Percentiles rank a stretch among this genome's conserved stretches.
Conservation (phyloP, 2,797 vertebrate species). For the Spondyliosoma cantharus region DNA sequence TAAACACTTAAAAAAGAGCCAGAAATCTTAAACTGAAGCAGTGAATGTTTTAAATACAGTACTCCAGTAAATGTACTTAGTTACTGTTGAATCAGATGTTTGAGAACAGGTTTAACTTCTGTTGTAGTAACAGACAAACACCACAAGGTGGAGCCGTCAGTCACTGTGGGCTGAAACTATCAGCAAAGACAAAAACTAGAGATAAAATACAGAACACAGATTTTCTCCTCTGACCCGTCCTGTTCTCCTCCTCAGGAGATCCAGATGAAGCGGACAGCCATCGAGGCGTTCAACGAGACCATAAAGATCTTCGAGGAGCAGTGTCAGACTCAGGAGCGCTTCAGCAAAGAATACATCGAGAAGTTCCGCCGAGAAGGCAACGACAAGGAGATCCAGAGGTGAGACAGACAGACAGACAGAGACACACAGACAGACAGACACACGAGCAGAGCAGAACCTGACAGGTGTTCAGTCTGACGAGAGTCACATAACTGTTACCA, state of each 20-base stretch:
- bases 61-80: too few relatives aligned
- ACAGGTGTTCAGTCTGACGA: too few relatives aligned
- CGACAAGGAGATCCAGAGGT: constrained; percentile 94
- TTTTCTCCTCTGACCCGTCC: neutral
- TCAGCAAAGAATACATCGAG: constrained; percentile 93
- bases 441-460: too few relatives aligned
- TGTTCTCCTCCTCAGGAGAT: constrained; percentile 87
- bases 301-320: constrained; percentile 99
- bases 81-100: too few relatives aligned
- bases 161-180: neutral
- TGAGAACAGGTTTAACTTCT: neutral
- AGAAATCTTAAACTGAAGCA: too few relatives aligned
- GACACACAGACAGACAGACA: too few relatives aligned
- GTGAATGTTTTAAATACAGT: too few relatives aligned
- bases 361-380: constrained; percentile 92
- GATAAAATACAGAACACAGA: neutral
- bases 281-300: constrained; percentile 99
- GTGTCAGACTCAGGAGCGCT: constrained; percentile 98
- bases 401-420: neutral
- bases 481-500: too few relatives aligned
- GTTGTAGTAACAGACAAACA: constrained; percentile 3
- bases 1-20: too few relatives aligned
- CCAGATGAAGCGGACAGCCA: constrained; percentile 99
- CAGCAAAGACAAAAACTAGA: neutral
- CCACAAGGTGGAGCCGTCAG: neutral